These are phyloP conservation scores for Adelphocoris suturalis DNA, from an alignment of 2,888 invertebrate species.

Conservation along the genomic window DNA sequence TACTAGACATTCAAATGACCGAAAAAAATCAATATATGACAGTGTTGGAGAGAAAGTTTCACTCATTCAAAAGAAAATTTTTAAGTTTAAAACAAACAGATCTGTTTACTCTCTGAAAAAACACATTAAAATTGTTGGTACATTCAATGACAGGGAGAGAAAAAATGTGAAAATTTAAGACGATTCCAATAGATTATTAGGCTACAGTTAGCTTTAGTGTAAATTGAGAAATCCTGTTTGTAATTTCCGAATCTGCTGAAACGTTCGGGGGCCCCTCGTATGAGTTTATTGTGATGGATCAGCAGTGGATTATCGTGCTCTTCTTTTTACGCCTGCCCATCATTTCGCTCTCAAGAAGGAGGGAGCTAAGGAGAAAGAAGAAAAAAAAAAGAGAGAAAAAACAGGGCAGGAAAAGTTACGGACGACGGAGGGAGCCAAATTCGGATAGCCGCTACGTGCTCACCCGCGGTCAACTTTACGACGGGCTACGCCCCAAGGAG, in stretches of 20 bases:
- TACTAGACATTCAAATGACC: too few relatives aligned
- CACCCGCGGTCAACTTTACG: slow-evolving; percentile 69
- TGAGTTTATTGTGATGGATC: slow-evolving; percentile 39
- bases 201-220: too few relatives aligned
- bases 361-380: not conserved
- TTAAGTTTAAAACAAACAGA: too few relatives aligned
- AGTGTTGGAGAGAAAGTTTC: too few relatives aligned
- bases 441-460: slow-evolving; percentile 63
- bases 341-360: slow-evolving; percentile 21
- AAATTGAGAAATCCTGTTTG: not conserved
- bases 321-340: slow-evolving; percentile 16
- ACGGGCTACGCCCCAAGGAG: slow-evolving; percentile 30
- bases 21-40: too few relatives aligned
- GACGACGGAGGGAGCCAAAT: not conserved
- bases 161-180: too few relatives aligned
- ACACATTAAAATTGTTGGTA: too few relatives aligned
- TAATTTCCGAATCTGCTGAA: not conserved
- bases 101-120: too few relatives aligned
- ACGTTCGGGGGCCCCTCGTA: not conserved
- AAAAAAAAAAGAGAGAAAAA: not conserved
- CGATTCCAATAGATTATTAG: too few relatives aligned
- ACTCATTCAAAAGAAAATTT: too few relatives aligned
- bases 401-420: slow-evolving; percentile 24
- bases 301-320: slow-evolving; percentile 33
- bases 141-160: too few relatives aligned